Conservation (phyloP, 2,797 vertebrate genomes). For the Fistularia tabacaria region DNA sequence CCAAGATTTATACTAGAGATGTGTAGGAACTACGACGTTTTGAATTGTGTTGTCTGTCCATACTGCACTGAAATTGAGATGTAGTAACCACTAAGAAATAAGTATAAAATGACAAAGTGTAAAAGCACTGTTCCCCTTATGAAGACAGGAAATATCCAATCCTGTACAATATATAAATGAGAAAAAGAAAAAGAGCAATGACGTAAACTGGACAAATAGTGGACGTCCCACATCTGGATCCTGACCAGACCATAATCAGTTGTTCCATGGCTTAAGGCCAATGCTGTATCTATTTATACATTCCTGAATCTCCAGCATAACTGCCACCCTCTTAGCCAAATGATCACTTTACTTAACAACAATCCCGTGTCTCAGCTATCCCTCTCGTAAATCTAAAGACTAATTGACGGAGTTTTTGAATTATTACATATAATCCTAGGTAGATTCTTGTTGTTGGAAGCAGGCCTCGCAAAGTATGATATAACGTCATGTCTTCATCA, state of each 20-base stretch:
- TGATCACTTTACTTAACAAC: slow-evolving; percentile 20
- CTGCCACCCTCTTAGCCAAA: slow-evolving; percentile 7
- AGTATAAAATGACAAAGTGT: no score
- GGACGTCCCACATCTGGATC: slow-evolving; percentile 29
- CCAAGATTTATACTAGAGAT: no score
- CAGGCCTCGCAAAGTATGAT: slow-evolving; percentile 14
- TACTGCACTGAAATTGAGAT: no score
- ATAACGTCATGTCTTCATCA: slow-evolving; percentile 22
- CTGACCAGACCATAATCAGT: slow-evolving; percentile 34
- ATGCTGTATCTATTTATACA: slow-evolving; percentile 33
- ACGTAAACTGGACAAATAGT: not conserved
- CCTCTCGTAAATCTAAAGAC: not conserved
- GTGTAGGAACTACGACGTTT: no score
- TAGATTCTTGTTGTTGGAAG: not conserved
- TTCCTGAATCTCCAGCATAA: slow-evolving; percentile 20
- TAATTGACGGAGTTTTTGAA: slow-evolving; percentile 3
- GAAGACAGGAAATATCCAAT: no score
- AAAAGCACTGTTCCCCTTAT: no score
- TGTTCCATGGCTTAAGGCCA: slow-evolving; percentile 30
- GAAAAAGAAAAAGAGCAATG: no score
- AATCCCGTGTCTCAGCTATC: not conserved
- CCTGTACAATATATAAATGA: no score
- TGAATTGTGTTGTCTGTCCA: no score
- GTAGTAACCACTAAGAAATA: no score
- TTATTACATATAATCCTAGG: slow-evolving; percentile 1